These are phyloP conservation scores for Polydesmus complanatus DNA, from an alignment of 2,888 invertebrate genomes.

Conservation along the genomic window DNA sequence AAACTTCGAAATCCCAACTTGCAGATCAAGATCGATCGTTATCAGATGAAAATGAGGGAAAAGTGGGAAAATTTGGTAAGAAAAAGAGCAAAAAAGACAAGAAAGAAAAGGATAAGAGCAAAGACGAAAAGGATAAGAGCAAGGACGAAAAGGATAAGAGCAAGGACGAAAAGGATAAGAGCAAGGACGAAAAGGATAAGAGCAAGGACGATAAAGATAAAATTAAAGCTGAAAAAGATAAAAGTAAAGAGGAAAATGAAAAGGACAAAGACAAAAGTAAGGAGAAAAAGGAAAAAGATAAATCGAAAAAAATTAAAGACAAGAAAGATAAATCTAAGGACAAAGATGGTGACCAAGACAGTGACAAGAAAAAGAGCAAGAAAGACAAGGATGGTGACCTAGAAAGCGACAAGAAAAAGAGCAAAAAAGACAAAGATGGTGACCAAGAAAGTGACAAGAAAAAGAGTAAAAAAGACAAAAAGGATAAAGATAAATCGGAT, in stretches of 20 bases:
- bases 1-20: not conserved
- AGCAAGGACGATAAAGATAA: slow-evolving; percentile 20
- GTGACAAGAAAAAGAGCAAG: slow-evolving; percentile 20
- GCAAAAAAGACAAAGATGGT: slow-evolving; percentile 20
- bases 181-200: slow-evolving; percentile 19
- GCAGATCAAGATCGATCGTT: not conserved
- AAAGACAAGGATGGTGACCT: slow-evolving; percentile 18
- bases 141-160: slow-evolving; percentile 11
- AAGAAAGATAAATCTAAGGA: slow-evolving; percentile 13
- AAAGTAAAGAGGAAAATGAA: slow-evolving; percentile 19
- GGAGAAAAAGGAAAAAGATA: slow-evolving; percentile 12
- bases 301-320: slow-evolving; percentile 10
- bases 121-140: slow-evolving; percentile 18
- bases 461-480: slow-evolving; percentile 21
- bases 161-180: slow-evolving; percentile 4
- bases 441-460: slow-evolving; percentile 18
- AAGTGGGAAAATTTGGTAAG: slow-evolving; percentile 31
- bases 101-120: slow-evolving; percentile 18
- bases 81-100: slow-evolving; percentile 21
- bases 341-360: slow-evolving; percentile 10
- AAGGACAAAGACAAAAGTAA: slow-evolving; percentile 19
- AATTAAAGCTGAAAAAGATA: slow-evolving; percentile 36
- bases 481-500: not conserved
- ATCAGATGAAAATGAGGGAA: not conserved
- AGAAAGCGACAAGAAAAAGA: slow-evolving; percentile 18